Conservation (phyloP, 2,797 vertebrate genomes). For the Peromyscus aztecus region DNA sequence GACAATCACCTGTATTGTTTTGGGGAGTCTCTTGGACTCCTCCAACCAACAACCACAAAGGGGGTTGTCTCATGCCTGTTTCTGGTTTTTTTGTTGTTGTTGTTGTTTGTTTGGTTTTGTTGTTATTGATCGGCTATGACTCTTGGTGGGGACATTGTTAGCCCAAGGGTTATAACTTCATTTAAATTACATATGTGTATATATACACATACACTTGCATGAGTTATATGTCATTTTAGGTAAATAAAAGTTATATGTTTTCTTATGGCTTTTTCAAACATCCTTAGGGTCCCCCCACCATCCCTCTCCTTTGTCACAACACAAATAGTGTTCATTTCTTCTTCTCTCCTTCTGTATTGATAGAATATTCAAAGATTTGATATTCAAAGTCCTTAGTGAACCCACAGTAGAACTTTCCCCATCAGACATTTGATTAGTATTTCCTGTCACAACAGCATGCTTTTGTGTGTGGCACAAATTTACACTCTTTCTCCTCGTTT, state of each 20-base stretch:
- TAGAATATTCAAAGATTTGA: not conserved
- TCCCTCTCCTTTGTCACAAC: not conserved
- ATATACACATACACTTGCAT: not conserved
- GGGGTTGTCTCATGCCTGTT: not conserved
- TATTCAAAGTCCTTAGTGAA: slow-evolving; percentile 40
- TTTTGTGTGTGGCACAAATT: slow-evolving; percentile 28
- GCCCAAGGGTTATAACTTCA: not conserved
- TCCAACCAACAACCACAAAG: not conserved
- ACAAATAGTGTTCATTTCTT: not conserved
- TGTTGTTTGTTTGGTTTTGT: not conserved
- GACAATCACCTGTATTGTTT: not conserved
- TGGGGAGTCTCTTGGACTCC: not conserved
- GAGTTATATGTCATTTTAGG: not conserved
- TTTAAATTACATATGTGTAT: not conserved
- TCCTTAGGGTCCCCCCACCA: not conserved
- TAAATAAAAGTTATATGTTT: not conserved
- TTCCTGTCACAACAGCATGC: slow-evolving; percentile 41
- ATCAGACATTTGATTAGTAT: not conserved
- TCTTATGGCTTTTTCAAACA: not conserved
- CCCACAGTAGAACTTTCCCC: not conserved
- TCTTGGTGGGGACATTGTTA: not conserved
- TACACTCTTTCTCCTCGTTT: not conserved
- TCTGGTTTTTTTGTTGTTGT: not conserved
- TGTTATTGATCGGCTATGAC: not conserved
- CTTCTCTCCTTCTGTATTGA: not conserved